phyloP scores from a whole-genome alignment of 1,140 invertebrate genomes.

The Drosophila nasuta region DNA sequence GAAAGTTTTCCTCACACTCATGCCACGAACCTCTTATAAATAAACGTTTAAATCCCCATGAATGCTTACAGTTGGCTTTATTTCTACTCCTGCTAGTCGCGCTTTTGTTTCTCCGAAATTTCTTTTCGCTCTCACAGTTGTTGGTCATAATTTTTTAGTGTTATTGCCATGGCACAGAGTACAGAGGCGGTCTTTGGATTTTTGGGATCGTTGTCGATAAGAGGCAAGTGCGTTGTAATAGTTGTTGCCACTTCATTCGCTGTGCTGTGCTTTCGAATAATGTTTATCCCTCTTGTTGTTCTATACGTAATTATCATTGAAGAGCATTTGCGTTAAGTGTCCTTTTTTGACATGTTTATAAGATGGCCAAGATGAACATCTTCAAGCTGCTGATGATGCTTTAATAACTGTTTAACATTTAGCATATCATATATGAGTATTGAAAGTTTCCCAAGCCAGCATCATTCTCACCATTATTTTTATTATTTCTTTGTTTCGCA shows the following conservation, averaged over 20 bases:
- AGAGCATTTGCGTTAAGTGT: conserved; percentile 80
- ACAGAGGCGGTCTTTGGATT: conserved; percentile 61
- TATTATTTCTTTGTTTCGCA: background rate
- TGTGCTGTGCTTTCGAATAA: conserved; percentile 30
- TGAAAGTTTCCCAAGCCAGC: background rate
- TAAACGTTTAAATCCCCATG: conserved; percentile 82
- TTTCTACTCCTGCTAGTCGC: conserved; percentile 49
- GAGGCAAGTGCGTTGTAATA: conserved; percentile 76
- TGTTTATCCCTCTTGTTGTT: conserved; percentile 50
- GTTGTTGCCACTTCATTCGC: conserved; percentile 78
- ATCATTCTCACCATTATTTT: conserved; percentile 19
- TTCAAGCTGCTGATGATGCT: conserved; percentile 48
- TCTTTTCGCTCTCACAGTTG: conserved; percentile 47
- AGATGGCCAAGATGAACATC: conserved; percentile 60
- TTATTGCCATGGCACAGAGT: conserved; percentile 68
- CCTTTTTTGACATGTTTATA: conserved; percentile 83
- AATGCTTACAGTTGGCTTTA: conserved; percentile 82
- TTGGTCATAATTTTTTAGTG: conserved; percentile 81
- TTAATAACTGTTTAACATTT: conserved; percentile 24
- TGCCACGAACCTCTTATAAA: conserved; percentile 60
- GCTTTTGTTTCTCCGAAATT: conserved; percentile 75
- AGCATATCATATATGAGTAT: background rate
- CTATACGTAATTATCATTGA: conserved; percentile 75
- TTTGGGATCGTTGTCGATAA: conserved; percentile 52
- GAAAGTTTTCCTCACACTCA: conserved; percentile 4